Evolutionary conservation across 2,797 vertebrate genomes (phyloP).

Genomic region (Scolopax rusticola): DNA sequence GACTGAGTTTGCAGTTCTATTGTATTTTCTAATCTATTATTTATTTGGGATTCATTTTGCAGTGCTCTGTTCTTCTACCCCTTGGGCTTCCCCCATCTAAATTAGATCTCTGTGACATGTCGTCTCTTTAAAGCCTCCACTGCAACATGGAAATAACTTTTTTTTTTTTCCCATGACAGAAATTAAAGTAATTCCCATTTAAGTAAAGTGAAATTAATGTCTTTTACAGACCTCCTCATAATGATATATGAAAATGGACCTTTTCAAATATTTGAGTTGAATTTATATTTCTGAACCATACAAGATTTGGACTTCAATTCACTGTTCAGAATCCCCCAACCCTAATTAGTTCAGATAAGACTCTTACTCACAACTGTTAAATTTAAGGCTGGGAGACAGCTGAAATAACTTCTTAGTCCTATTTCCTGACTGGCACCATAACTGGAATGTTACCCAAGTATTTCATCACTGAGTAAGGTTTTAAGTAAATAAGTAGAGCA

Average conservation of each 20-base stretch:
- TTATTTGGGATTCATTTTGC: constrained; percentile 59
- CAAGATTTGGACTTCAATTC: not conserved
- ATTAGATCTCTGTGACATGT: constrained; percentile 30
- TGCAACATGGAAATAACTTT: not conserved
- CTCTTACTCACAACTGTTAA: not conserved
- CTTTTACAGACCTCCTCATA: not conserved
- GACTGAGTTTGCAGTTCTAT: constrained; percentile 31
- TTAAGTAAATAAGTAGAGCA: not conserved
- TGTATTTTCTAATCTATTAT: constrained; percentile 68
- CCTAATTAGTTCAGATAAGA: not conserved
- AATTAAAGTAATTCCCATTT: constrained; percentile 52
- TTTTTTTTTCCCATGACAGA: not conserved
- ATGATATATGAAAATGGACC: not conserved
- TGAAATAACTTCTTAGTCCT: not conserved
- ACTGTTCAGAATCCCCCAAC: not conserved
- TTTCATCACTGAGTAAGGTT: not conserved
- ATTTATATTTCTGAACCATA: not conserved
- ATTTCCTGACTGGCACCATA: not conserved
- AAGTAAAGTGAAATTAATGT: constrained; percentile 7
- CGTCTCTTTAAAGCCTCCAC: constrained; percentile 11
- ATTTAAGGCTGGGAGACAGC: not conserved
- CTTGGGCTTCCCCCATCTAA: constrained; percentile 54
- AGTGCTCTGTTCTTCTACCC: constrained; percentile 23
- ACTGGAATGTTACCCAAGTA: not conserved
- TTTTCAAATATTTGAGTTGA: not conserved